Base-by-base conservation (phyloP, 2,888 invertebrate genomes). In the Trissolcus brochymenae region DNA sequence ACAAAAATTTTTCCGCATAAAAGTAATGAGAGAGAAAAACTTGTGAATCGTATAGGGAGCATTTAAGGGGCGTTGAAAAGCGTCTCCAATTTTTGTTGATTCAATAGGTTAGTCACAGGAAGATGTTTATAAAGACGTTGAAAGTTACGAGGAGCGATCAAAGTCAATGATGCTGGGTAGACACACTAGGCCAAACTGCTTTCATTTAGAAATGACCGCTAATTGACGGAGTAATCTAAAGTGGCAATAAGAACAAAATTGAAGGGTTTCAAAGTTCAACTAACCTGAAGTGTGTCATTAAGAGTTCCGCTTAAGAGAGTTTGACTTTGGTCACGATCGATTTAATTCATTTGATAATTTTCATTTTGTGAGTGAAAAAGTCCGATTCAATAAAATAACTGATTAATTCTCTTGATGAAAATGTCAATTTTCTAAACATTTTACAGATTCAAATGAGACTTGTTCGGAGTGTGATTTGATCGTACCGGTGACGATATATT, bases 181-280 rank as follows among this genome's bases (percentile, higher is more conserved):
- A 65, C 41, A 21, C 55, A 41, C 55, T 73, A 55, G 56, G 57
- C 67, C 57, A 67, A 62, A 56, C 19, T 66, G 51, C 66, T 66
- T 74, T 62, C 50, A 62, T 74, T 74, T 67, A 43, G 66, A 67
- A 74, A 67, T 74, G 73, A 74, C 67, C 73, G 46, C 60, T 68
- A 74, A 74, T 74, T 74, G 64, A 17, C 54, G 49, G 46, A 68
- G 64, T 74, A 74, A 68, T 59, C 68, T 49, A 62, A 62, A 51
- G 57, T 35, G 17, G 60, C 4, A 29, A 50, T 19, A 41, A 25
- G 57, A 64, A 74, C 67, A 57, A 64, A 62, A 74, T 68, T 74
- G 57, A 68, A 68, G 67, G 57, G 64, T 54, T 62, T 51, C 53
- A 17, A 21, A 59, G 53, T 59, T 68, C 40, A 64, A 64, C 62